Conservation (phyloP, 2,797 vertebrate species). For the Dallia pectoralis region DNA sequence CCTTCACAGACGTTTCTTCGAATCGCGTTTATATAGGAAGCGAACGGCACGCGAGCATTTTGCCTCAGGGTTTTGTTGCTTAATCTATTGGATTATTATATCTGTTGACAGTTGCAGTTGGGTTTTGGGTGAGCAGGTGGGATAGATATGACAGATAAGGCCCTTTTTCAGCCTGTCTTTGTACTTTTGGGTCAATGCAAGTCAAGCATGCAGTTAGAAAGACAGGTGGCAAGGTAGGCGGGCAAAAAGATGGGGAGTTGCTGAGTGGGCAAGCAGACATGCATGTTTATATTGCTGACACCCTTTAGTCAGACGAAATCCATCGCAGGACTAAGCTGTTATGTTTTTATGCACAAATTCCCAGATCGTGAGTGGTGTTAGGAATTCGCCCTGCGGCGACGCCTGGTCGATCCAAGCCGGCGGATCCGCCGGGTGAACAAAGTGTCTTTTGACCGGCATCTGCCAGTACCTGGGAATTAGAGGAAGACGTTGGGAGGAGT, state of each 20-base stretch:
- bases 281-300: too few relatives aligned
- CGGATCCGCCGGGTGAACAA: conserved; percentile 21
- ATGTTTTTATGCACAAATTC: neutral
- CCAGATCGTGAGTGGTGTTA: conserved; percentile 1
- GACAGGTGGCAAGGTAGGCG: neutral
- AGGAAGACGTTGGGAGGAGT: conserved; percentile 21
- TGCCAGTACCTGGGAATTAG: conserved; percentile 21
- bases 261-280: too few relatives aligned
- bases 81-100: too few relatives aligned
- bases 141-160: too few relatives aligned
- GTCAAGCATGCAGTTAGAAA: neutral
- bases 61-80: too few relatives aligned
- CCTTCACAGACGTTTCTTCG: too few relatives aligned
- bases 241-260: neutral
- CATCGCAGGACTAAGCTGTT: neutral
- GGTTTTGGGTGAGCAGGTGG: neutral
- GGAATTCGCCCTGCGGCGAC: neutral
- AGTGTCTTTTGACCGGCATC: conserved; percentile 45
- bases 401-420: neutral
- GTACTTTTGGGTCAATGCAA: neutral
- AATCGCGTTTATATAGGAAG: too few relatives aligned
- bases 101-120: too few relatives aligned
- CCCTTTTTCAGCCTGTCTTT: too few relatives aligned
- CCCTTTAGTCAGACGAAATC: neutral
- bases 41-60: too few relatives aligned